Percentiles rank a stretch among this genome's conserved stretches.
Conservation (phyloP, 1,140 invertebrate genomes). For the Globodera ellingtonae region DNA sequence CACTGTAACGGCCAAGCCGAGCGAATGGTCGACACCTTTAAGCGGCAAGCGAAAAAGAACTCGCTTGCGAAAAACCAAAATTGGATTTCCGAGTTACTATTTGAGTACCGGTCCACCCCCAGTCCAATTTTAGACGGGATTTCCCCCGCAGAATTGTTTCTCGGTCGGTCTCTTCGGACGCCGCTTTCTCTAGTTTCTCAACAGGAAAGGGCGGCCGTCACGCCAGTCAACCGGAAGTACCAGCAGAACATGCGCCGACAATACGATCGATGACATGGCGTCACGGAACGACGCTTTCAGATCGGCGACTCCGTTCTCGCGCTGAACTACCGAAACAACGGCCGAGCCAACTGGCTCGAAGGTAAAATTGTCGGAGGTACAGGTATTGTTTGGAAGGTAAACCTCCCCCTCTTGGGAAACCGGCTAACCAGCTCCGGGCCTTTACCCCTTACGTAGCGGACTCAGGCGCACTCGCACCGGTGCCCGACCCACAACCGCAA, state of each 20-base stretch:
- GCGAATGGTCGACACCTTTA: conserved; percentile 22
- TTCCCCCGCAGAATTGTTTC: conserved; percentile 27
- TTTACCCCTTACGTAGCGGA: no score
- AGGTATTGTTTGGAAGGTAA: no score
- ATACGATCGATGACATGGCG: not conserved
- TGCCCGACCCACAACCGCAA: no score
- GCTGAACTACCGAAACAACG: not conserved
- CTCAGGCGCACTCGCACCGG: no score
- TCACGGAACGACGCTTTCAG: not conserved
- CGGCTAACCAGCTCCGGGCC: no score
- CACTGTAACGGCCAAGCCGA: conserved; percentile 22
- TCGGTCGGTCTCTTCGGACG: conserved; percentile 20
- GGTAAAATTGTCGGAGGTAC: no score
- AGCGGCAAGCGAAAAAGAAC: conserved; percentile 3
- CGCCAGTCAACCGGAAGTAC: not conserved
- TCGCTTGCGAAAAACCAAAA: not conserved
- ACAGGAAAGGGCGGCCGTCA: not conserved
- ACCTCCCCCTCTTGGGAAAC: no score
- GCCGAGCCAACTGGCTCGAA: no score
- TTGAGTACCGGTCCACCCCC: conserved; percentile 23
- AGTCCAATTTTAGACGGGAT: conserved; percentile 12
- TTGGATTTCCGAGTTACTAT: conserved; percentile 16
- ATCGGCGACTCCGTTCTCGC: not conserved
- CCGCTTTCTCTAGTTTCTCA: conserved; percentile 11
- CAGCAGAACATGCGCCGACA: not conserved